Percentiles rank a stretch among this genome's conserved stretches.
phyloP scores from a whole-genome alignment of 2,888 invertebrate species.

The Elysia crispata region DNA sequence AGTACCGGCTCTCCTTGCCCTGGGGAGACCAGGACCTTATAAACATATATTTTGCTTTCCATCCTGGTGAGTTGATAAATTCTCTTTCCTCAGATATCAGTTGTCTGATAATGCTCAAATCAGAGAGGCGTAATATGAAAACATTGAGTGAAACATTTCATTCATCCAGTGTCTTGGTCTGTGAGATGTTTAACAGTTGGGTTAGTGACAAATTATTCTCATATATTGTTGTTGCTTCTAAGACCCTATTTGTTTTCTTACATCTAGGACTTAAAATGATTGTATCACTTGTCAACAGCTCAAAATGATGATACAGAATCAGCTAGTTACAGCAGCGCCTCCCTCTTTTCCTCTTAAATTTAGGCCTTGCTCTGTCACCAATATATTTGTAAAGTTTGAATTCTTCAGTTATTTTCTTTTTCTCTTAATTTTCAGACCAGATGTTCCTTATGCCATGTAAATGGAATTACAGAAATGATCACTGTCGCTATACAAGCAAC shows the following conservation, averaged over 20 bases:
- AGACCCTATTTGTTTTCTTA: no score
- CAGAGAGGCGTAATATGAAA: neutral
- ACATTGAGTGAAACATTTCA: neutral
- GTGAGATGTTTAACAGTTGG: neutral
- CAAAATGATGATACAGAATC: no score
- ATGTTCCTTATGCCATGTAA: constrained; percentile 89
- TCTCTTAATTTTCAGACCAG: constrained; percentile 80
- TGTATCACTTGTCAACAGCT: no score
- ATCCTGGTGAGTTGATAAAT: constrained; percentile 81
- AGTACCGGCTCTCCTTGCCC: constrained; percentile 88
- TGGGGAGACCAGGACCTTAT: constrained; percentile 99
- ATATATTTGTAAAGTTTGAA: no score
- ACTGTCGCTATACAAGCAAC: constrained; percentile 95
- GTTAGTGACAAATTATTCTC: no score
- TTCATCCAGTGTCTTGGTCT: neutral
- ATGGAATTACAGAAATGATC: constrained; percentile 95
- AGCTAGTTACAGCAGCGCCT: no score
- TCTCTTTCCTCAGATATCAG: neutral
- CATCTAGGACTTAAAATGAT: no score
- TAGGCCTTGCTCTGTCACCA: no score
- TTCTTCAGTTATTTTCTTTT: no score
- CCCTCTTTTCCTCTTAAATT: no score
- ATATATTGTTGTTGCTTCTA: no score
- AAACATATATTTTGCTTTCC: constrained; percentile 91
- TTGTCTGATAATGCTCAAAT: neutral